Evolutionary conservation across 1,140 invertebrate genomes (phyloP), one percentile per base, ranked within the genome.

Genomic region (Panagrolaimus sp.): DNA sequence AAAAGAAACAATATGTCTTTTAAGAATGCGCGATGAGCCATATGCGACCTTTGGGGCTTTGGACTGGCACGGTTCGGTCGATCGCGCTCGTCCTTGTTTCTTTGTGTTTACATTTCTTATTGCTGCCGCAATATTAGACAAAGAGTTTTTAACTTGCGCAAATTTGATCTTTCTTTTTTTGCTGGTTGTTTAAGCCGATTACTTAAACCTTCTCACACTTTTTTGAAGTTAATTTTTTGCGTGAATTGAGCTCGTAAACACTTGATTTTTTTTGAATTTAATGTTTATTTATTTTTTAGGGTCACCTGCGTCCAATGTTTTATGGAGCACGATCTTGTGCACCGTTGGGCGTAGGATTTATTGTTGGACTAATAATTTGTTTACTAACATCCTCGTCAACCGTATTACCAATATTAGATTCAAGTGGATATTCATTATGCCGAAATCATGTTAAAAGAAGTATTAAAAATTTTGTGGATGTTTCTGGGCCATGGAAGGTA

Each of bases 31-130:
- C 52, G 52, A 28, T 58, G 52, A 28, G 52, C 52, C 52, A 58
- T 58, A 58, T 58, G 52, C 52, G 52, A 58, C 52, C 52, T 58
- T 58, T 58, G 52, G 52, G 52, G 52, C 12, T 12, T 21, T 15
- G 5, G 52, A 21, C 21, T 26, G 52, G 52, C 52, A 26, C 52
- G 21, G 52, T 17, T 52, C 26, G 48, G 52, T 58, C 52, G 52
- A 58, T 58, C 52, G 52, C 52, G 28, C 52, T 26, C 52, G 52
- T 58, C 52, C 52, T 58, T 58, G 52, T 58, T 58, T 28, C 28
- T n/a, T 28, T 58, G 52, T 58, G 52, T 58, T 58, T 58, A 58
- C 52, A 58, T 58, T 58, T 58, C 52, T 58, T 58, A 58, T 58
- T 58, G 52, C 52, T 58, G 52, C 52, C 52, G 52, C 52, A 21